A percentile compares a stretch with the other conserved stretches of the same genome.
phyloP scores from a whole-genome alignment of 92 coral and sea anemone genomes.

The Galaxea fascicularis region DNA sequence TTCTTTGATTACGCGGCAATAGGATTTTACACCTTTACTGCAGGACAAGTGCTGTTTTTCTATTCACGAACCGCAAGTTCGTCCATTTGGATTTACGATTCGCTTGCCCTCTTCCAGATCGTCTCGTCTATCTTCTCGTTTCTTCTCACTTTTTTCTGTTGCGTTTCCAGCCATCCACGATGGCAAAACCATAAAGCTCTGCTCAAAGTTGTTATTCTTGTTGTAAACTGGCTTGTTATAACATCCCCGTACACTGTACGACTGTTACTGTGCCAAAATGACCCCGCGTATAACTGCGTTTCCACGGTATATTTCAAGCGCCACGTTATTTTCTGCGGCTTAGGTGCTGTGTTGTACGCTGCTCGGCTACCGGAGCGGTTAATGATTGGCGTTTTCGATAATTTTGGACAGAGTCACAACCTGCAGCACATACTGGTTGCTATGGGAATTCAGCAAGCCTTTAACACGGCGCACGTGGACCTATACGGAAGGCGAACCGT shows the following conservation, averaged over 20 bases:
- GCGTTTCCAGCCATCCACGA: slow-evolving; percentile 87
- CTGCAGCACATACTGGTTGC: slow-evolving; percentile 91
- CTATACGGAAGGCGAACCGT: slow-evolving; percentile 69
- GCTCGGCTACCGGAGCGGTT: slow-evolving; percentile 87
- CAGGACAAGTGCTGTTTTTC: slow-evolving; percentile 90
- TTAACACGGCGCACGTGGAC: slow-evolving; percentile 76
- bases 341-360: slow-evolving; percentile 87
- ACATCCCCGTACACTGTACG: slow-evolving; percentile 86
- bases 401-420: slow-evolving; percentile 94
- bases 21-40: slow-evolving; percentile 90
- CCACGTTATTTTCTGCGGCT: slow-evolving; percentile 80
- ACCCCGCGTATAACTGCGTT: slow-evolving; percentile 66
- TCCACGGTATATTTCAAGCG: slow-evolving; percentile 83
- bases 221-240: slow-evolving; percentile 78
- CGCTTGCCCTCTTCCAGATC: slow-evolving; percentile 65
- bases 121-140: slow-evolving; percentile 74
- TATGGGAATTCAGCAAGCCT: slow-evolving; percentile 88
- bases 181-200: slow-evolving; percentile 80
- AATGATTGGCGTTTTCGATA: slow-evolving; percentile 85
- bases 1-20: slow-evolving; percentile 97
- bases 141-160: slow-evolving; percentile 74
- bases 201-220: slow-evolving; percentile 74
- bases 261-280: slow-evolving; percentile 58
- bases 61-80: slow-evolving; percentile 85
- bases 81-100: slow-evolving; percentile 59